These are phyloP conservation scores for Adelosebastes latens DNA, from an alignment of 2,797 vertebrate genomes.

Conservation along the genomic window DNA sequence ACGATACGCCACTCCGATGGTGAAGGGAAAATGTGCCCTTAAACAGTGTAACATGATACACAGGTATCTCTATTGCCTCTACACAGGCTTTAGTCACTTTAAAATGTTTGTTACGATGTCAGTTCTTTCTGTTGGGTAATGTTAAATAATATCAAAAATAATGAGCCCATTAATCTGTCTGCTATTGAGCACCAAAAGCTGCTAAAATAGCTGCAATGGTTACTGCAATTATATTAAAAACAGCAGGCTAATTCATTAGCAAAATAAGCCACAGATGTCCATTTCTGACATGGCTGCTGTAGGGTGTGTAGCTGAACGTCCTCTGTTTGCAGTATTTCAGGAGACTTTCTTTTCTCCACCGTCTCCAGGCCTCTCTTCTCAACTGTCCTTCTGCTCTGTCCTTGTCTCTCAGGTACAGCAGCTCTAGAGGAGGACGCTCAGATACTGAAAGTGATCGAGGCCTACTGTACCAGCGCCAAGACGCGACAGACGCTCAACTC, in stretches of 20 bases:
- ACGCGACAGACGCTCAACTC: conserved; percentile 97
- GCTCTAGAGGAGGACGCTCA: conserved; percentile 97
- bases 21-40: not conserved
- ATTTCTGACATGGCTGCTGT: too few species aligned
- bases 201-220: too few species aligned
- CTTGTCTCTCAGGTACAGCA: conserved; percentile 87
- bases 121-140: not conserved
- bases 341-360: not conserved
- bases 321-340: not conserved
- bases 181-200: too few species aligned
- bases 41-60: not conserved
- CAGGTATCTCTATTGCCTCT: not conserved
- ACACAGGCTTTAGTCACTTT: not conserved
- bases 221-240: too few species aligned
- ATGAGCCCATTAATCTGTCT: not conserved
- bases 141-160: not conserved
- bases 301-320: not conserved
- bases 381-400: not conserved
- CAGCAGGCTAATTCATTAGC: too few species aligned
- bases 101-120: not conserved
- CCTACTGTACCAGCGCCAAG: conserved; percentile 98
- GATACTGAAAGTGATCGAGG: conserved; percentile 98
- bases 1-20: not conserved
- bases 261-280: too few species aligned
- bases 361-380: not conserved